phyloP scores from a whole-genome alignment of 2,113 vertebrate genomes.

The Silurus meridionalis region DNA sequence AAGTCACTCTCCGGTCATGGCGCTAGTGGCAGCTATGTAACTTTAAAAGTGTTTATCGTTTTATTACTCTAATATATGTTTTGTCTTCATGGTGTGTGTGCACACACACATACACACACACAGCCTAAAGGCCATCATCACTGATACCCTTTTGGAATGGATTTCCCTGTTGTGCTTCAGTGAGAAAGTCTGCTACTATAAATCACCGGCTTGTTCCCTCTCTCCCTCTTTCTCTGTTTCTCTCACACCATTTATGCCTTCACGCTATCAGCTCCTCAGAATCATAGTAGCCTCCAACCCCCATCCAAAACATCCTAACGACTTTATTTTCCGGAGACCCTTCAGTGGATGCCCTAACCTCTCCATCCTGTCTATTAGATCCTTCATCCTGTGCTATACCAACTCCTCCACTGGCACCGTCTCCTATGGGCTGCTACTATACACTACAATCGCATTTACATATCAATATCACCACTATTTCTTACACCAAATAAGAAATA shows the following conservation, averaged over 20 bases:
- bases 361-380: background rate
- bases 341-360: constrained; percentile 4
- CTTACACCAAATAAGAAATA: background rate
- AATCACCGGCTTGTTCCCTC: constrained; percentile 72
- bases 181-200: constrained; percentile 73
- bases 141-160: constrained; percentile 73
- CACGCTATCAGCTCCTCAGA: constrained; percentile 30
- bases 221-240: background rate
- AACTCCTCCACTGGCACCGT: background rate
- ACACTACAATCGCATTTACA: background rate
- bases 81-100: constrained; percentile 40
- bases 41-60: constrained; percentile 45
- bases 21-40: constrained; percentile 40
- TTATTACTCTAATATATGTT: constrained; percentile 52
- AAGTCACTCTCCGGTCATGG: constrained; percentile 25
- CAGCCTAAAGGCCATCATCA: constrained; percentile 66
- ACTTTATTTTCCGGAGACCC: constrained; percentile 19
- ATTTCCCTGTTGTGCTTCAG: constrained; percentile 72
- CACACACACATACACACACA: constrained; percentile 34
- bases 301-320: constrained; percentile 5
- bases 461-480: background rate
- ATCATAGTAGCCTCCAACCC: constrained; percentile 24
- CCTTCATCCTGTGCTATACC: background rate
- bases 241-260: constrained; percentile 31
- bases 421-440: background rate